Base-by-base conservation (phyloP, 2,888 invertebrate species). In the Pherbina coryleti region DNA sequence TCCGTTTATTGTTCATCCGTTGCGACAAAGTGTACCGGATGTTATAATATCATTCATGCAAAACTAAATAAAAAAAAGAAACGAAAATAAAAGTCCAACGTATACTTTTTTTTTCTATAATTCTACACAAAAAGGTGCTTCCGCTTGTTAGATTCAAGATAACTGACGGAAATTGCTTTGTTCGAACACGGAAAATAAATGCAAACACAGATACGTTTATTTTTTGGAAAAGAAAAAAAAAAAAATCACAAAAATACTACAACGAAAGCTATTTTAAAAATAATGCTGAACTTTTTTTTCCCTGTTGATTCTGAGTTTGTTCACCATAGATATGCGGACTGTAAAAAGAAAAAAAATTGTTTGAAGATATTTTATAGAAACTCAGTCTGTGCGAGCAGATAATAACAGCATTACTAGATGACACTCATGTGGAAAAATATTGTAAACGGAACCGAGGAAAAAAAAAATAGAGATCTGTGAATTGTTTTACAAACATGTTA, bases 121-220 rank as follows among this genome's bases (percentile, higher is more conserved):
- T 14, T 69, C 49, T 51, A 17, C 11, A 22, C 19, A 44, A 67
- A 69, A 51, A 69, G 49, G 69, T 69, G 22, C 69, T 69, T 69
- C 69, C 69, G 69, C 69, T 69, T 69, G 69, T 69, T 69, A 69
- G 69, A 69, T 69, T 49, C 7, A 22, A 51, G 69, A 69, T 69
- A 69, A 69, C 69, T 69, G 69, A 19, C 69, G 69, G 69, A 69
- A 69, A 69, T 69, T 69, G 69, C 69, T 69, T 69, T 69, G 69
- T 69, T 69, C 69, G 51, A 69, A 69, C 51, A 69, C 51, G 51
- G 49, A 69, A 51, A 69, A 49, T 51, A 28, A 66, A 66, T 19
- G n/a, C 64, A 66, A 34, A 66, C 64, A 31, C n/a, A 66, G 5
- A 37, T 55, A 55, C n/a, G n/a, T n/a, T n/a, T n/a, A n/a, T n/a